Evolutionary conservation across 2,113 vertebrate species (phyloP).

Genomic region (Psophia crepitans): DNA sequence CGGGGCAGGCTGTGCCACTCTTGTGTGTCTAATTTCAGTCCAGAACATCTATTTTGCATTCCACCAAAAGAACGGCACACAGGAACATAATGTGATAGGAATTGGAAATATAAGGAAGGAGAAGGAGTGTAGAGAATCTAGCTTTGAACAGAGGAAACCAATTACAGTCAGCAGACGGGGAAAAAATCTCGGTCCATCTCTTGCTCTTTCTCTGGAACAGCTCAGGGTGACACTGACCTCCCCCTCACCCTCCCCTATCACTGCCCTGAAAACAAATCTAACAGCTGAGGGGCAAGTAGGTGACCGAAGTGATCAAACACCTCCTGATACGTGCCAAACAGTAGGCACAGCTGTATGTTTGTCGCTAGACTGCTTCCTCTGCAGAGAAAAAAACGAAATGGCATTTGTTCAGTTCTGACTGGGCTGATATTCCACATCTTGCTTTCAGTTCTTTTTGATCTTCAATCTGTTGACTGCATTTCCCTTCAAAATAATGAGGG

Average conservation of each 20-base stretch:
- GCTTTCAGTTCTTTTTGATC: background rate
- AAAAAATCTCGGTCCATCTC: background rate
- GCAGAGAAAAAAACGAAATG: background rate
- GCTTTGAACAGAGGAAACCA: background rate
- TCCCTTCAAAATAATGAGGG: background rate
- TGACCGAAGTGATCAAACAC: background rate
- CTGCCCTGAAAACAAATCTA: background rate
- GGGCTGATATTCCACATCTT: background rate
- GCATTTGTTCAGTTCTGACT: background rate
- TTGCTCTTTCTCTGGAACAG: background rate
- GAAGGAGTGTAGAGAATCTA: background rate
- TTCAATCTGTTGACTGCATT: conserved; percentile 6
- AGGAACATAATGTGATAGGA: background rate
- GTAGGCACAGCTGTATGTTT: background rate
- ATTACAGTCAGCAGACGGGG: background rate
- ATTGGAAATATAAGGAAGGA: background rate
- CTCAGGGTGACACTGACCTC: background rate
- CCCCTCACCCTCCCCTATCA: background rate
- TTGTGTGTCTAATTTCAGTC: background rate
- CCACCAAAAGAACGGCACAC: background rate
- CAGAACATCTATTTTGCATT: background rate
- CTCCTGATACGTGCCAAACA: background rate
- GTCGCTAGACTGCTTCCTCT: background rate
- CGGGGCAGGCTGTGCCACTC: background rate
- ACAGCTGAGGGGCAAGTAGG: background rate